Evolutionary conservation across 2,797 vertebrate genomes (phyloP), one percentile per base, ranked within the genome.

Genomic region (Gobio occitaniae): DNA sequence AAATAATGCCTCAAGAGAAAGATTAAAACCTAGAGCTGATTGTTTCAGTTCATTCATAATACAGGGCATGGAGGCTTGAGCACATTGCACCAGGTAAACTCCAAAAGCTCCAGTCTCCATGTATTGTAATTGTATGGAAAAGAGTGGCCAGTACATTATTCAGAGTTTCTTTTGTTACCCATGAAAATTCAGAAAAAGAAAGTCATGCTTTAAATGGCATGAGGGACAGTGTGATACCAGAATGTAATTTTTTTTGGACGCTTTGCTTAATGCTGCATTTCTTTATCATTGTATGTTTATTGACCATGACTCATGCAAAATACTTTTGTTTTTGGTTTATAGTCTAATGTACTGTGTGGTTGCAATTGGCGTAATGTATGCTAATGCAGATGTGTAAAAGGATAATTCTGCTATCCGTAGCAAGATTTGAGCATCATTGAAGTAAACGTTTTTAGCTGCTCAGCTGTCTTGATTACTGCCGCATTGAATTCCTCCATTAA

Each of bases 401-500:
- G 38, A 38, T 74, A 82, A 71, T 78, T 56, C 38, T 4, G 10
- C 72, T 54, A 75, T 54, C 19, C 32, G 36, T 36, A 75, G 6
- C 29, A 38, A 75, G 17, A 75, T 75, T 38, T 36, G 29, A 54
- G 10, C 47, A 29, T 69, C 50, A 59, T 36, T 6, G 17, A 54
- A 54, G 50, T 32, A 44, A 54, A 89, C 80, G 70, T 74, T 86
- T 90, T 75, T 88, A 87, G 71, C 52, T 68, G 82, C 72, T 78
- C 80, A 25, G 68, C 90, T 82, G 91, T 89, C 86, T 71, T 85
- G 66, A 87, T 85, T 85, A 79, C 69, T 41, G 50, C n/a, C 44
- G 63, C 83, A 83, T 71, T 83, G 69, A 82, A 82, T 88, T 83
- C 80, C 63, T 86, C 80, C 48, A 88, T 88, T 83, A 85, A 76